Conservation (phyloP, 2,797 vertebrate genomes). For the Acanthurus tractus region DNA sequence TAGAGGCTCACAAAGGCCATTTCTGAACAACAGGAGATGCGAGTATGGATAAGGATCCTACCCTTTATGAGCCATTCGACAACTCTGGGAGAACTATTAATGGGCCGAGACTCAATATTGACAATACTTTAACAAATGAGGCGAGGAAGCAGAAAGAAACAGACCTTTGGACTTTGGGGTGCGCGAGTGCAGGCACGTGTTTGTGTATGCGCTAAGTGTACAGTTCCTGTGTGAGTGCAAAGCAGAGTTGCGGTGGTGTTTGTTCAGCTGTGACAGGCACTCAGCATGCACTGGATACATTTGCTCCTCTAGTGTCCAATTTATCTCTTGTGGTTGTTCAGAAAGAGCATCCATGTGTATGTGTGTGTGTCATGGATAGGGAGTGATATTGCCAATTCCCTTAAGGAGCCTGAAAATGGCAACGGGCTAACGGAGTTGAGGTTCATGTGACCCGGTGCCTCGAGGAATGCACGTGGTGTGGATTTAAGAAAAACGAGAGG, state of each 20-base stretch:
- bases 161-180: constrained; percentile 37
- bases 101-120: constrained; percentile 33
- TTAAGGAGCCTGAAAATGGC: constrained; percentile 72
- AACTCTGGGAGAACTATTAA: constrained; percentile 35
- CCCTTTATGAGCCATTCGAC: constrained; percentile 56
- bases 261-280: constrained; percentile 74
- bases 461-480: constrained; percentile 70
- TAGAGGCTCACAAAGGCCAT: constrained; percentile 37
- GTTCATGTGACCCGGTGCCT: constrained; percentile 80
- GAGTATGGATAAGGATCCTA: constrained; percentile 54
- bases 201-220: constrained; percentile 16
- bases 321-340: constrained; percentile 52
- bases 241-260: constrained; percentile 54
- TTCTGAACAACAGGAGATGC: constrained; percentile 50
- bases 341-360: constrained; percentile 35
- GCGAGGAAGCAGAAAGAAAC: constrained; percentile 50
- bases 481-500: constrained; percentile 75
- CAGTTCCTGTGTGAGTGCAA: constrained; percentile 36
- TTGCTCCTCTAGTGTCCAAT: constrained; percentile 73
- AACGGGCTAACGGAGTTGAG: constrained; percentile 68
- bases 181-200: constrained; percentile 12
- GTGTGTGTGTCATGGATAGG: constrained; percentile 18
- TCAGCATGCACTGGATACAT: constrained; percentile 64
- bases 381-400: constrained; percentile 65
- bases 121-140: constrained; percentile 78